These are phyloP conservation scores for Stomatorhinus walkeri DNA, from an alignment of 2,797 vertebrate species.

Conservation along the genomic window DNA sequence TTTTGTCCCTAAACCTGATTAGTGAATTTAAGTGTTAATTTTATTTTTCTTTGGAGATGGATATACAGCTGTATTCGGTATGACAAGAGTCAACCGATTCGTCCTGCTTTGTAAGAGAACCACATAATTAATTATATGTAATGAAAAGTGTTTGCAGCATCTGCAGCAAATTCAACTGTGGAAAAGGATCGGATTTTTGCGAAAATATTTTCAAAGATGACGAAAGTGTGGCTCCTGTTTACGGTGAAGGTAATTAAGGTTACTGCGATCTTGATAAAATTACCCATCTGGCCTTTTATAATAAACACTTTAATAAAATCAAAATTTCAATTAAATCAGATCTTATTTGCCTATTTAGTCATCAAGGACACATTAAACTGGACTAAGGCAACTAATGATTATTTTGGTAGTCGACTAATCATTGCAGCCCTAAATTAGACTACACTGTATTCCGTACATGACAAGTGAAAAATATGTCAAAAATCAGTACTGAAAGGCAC, in stretches of 20 bases:
- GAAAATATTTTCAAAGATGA: not conserved
- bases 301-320: not conserved
- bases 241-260: not conserved
- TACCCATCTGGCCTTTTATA: not conserved
- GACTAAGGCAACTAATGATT: not conserved
- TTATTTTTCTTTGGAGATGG: not conserved
- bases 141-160: not conserved
- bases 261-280: not conserved
- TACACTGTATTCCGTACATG: not conserved
- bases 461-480: not conserved
- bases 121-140: not conserved
- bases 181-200: not conserved
- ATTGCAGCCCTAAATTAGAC: not conserved
- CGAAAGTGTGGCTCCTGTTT: not conserved
- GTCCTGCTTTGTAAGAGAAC: not conserved
- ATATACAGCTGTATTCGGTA: not conserved
- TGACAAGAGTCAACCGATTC: not conserved
- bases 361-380: not conserved
- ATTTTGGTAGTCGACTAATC: too few relatives aligned
- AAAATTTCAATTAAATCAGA: not conserved
- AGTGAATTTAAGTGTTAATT: constrained; percentile 7
- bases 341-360: not conserved
- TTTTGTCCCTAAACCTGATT: not conserved
- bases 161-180: not conserved
- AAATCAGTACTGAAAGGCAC: not conserved